Conservation (phyloP, 2,113 vertebrate species). For the Cyanoderma ruficeps region DNA sequence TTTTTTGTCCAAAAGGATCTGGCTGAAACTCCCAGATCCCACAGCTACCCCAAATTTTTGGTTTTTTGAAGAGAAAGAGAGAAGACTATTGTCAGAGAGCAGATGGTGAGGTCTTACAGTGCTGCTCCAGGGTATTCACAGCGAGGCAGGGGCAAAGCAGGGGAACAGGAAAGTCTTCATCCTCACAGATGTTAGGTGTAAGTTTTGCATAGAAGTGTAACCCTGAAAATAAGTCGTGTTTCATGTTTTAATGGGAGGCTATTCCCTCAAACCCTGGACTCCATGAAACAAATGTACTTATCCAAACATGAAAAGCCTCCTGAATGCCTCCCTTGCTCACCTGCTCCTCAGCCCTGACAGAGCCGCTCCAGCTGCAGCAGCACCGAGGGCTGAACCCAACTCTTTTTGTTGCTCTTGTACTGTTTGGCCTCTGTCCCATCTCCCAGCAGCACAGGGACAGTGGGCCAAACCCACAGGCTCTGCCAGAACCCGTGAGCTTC, state of each 20-base stretch:
- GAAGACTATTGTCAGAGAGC: slow-evolving; percentile 6
- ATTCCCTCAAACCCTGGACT: background rate
- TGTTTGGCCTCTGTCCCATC: background rate
- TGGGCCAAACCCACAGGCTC: background rate
- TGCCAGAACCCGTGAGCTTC: background rate
- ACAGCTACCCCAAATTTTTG: background rate
- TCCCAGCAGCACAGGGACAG: background rate
- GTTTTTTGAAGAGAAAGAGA: background rate
- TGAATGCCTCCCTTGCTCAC: background rate
- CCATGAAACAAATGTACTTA: background rate
- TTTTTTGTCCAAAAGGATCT: background rate
- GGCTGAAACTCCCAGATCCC: background rate
- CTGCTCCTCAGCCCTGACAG: background rate
- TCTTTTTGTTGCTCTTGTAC: background rate
- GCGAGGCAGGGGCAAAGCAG: background rate
- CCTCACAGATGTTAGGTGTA: slow-evolving; percentile 3
- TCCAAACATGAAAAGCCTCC: background rate
- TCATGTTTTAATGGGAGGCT: background rate
- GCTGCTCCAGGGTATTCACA: background rate
- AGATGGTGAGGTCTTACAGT: slow-evolving; percentile 32
- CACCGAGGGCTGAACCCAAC: background rate
- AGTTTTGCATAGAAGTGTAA: background rate
- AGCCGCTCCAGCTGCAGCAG: background rate
- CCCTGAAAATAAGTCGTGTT: background rate
- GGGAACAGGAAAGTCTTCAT: background rate